Conservation (phyloP, 2,888 invertebrate genomes). For the Melipona bicolor region DNA sequence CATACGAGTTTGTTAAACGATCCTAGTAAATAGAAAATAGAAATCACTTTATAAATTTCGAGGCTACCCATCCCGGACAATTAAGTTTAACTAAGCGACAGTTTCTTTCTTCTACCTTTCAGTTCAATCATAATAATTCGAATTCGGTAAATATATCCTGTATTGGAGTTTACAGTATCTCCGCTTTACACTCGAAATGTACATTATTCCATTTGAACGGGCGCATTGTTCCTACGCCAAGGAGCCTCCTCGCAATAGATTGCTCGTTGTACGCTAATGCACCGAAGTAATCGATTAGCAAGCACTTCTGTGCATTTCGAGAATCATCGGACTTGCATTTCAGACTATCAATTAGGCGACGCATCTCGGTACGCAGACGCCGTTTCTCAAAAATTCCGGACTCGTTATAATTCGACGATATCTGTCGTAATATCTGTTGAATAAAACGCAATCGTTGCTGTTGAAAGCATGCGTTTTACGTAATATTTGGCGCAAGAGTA, state of each 20-base stretch:
- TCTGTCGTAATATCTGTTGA: not conserved
- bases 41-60: not conserved
- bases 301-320: constrained; percentile 20
- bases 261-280: constrained; percentile 32
- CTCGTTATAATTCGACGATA: not conserved
- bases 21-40: not conserved
- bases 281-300: constrained; percentile 46
- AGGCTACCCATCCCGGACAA: too few species aligned
- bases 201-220: constrained; percentile 44
- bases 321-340: constrained; percentile 7
- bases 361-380: not conserved
- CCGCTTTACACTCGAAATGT: constrained; percentile 52
- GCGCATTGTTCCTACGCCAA: constrained; percentile 39
- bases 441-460: not conserved
- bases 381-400: constrained; percentile 4
- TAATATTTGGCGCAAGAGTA: not conserved
- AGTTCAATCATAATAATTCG: constrained; percentile 30
- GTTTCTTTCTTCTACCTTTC: constrained; percentile 41
- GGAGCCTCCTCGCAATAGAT: constrained; percentile 29
- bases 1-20: not conserved
- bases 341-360: constrained; percentile 19
- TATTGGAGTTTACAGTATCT: constrained; percentile 44
- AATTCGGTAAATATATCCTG: constrained; percentile 31
- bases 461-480: not conserved
- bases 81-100: constrained; percentile 9